Conservation (phyloP, 2,888 invertebrate genomes). For the Aspidiotus destructor region DNA sequence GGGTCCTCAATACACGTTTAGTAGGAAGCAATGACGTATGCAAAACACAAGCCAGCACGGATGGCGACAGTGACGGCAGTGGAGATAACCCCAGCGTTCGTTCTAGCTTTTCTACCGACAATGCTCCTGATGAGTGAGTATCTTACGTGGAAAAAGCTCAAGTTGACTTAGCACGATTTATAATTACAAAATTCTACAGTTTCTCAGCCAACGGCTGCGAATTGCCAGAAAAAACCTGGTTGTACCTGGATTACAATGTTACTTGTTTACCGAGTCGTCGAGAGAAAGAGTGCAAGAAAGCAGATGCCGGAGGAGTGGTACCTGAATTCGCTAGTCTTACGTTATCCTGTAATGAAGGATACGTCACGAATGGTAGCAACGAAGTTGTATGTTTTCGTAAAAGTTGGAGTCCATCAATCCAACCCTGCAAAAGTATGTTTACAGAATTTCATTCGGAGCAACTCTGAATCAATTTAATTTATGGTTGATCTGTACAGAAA, state of each 20-base stretch:
- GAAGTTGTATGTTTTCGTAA: constrained; percentile 2
- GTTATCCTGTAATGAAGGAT: not conserved
- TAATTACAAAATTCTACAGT: not conserved
- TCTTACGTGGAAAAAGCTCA: too few relatives aligned
- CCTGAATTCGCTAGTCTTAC: not conserved
- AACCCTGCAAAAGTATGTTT: not conserved
- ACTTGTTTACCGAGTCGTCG: not conserved
- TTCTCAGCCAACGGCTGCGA: not conserved
- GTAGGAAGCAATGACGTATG: not conserved
- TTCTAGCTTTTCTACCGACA: too few relatives aligned
- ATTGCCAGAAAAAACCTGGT: not conserved
- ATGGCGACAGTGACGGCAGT: too few relatives aligned
- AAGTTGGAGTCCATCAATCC: not conserved
- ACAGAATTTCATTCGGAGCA: not conserved
- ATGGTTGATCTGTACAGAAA: not conserved
- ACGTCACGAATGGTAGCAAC: not conserved
- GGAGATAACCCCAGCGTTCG: too few relatives aligned
- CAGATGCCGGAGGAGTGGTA: not conserved
- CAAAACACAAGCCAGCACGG: too few relatives aligned
- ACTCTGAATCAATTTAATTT: not conserved
- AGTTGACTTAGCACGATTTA: too few relatives aligned
- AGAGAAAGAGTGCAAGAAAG: not conserved
- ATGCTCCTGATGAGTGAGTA: too few relatives aligned
- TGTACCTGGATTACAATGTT: not conserved
- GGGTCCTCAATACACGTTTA: not conserved